A percentile compares a stretch with the other conserved stretches of the same genome.
phyloP scores from a whole-genome alignment of 2,888 invertebrate species.

The Diplolepis rosae region DNA sequence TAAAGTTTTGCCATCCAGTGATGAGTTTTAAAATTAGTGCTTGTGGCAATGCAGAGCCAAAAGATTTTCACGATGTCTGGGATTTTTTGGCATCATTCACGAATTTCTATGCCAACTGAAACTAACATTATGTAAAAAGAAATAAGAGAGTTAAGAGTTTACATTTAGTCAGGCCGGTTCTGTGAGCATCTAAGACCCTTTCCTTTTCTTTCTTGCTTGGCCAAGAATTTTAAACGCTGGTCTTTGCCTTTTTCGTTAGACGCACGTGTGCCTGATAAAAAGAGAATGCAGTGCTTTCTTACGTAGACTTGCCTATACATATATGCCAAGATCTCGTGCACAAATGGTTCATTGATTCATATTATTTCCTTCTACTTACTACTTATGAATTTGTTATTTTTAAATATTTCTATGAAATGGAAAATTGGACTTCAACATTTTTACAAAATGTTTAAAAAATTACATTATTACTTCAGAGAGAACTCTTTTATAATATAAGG shows the following conservation, averaged over 20 bases:
- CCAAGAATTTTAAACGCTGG: slow-evolving; percentile 16
- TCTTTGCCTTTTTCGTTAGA: slow-evolving; percentile 16
- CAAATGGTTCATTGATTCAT: slow-evolving; percentile 17
- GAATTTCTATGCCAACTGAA: slow-evolving; percentile 22
- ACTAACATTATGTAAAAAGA: slow-evolving; percentile 21
- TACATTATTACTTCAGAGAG: no score
- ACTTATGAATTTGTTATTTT: no score
- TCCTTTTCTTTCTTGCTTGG: slow-evolving; percentile 13
- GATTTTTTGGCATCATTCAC: slow-evolving; percentile 18
- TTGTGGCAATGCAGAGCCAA: not conserved
- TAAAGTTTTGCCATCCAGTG: not conserved
- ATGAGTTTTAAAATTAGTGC: slow-evolving; percentile 23
- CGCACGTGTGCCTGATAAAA: slow-evolving; percentile 21
- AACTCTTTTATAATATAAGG: no score
- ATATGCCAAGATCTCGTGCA: not conserved
- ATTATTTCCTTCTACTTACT: not conserved
- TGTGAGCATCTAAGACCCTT: not conserved
- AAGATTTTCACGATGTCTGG: slow-evolving; percentile 28
- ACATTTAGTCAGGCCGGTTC: not conserved
- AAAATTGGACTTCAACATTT: no score
- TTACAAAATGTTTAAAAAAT: no score
- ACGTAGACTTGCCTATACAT: not conserved
- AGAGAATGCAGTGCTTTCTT: slow-evolving; percentile 29
- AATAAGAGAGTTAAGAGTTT: not conserved
- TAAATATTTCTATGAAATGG: no score